Evolutionary conservation across 2,113 vertebrate species (phyloP).

Genomic region (Charina bottae): DNA sequence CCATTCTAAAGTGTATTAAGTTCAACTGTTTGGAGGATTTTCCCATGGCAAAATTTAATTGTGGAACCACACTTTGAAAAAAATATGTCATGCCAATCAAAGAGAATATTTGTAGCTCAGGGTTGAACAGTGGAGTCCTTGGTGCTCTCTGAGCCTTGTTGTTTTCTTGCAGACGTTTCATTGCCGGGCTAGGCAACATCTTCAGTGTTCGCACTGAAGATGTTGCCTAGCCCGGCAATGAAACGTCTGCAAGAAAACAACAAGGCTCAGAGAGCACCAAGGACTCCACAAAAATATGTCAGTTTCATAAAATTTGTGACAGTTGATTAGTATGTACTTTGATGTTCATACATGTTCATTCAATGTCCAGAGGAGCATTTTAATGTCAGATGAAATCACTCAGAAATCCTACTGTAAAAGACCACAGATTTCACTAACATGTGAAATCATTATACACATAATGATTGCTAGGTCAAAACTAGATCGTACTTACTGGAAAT

Average conservation of each 20-base stretch:
- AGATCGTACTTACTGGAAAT: not conserved
- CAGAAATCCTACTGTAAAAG: not conserved
- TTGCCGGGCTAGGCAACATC: too few species aligned
- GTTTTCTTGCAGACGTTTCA: too few species aligned
- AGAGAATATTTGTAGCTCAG: too few species aligned
- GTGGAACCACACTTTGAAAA: not conserved
- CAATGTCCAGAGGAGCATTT: not conserved
- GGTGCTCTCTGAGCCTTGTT: too few species aligned
- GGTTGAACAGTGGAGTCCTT: too few species aligned
- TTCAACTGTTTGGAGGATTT: not conserved
- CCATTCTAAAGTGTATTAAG: not conserved
- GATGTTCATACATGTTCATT: not conserved
- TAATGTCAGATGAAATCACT: not conserved
- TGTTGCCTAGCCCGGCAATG: too few species aligned
- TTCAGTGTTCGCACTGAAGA: too few species aligned
- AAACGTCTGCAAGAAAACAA: too few species aligned
- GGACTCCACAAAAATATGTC: too few species aligned
- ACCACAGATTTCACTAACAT: not conserved
- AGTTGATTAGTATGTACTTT: not conserved
- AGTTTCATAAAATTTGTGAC: not conserved
- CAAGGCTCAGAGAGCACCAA: too few species aligned
- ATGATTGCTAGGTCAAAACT: not conserved
- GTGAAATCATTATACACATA: not conserved
- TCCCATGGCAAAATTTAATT: not conserved
- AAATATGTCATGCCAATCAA: too few species aligned